phyloP scores from a whole-genome alignment of 2,113 vertebrate genomes.

The Ctenomys sociabilis region DNA sequence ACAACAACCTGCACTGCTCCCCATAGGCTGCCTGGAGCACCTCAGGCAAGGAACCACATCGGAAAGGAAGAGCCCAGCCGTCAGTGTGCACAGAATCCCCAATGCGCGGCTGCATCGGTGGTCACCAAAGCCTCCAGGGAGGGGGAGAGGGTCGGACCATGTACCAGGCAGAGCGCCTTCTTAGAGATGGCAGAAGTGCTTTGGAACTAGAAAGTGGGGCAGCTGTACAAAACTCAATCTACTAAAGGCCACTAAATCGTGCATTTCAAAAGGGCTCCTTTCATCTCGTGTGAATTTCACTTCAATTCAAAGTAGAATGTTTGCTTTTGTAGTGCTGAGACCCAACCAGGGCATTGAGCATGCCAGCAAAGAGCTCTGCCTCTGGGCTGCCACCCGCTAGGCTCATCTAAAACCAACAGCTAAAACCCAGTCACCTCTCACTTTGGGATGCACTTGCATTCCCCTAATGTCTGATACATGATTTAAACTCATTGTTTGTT shows the following conservation, averaged over 20 bases:
- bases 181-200: not conserved
- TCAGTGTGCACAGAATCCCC: not conserved
- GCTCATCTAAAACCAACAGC: not conserved
- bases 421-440: not conserved
- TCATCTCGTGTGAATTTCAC: not conserved
- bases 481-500: not conserved
- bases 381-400: not conserved
- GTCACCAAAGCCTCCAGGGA: no score
- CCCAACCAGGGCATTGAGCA: not conserved
- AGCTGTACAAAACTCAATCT: accelerated
- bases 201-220: not conserved
- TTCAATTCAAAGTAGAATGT: not conserved
- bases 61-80: not conserved
- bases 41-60: not conserved
- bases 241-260: not conserved
- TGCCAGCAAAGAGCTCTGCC: not conserved
- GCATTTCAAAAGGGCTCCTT: not conserved
- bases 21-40: not conserved
- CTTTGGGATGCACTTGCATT: not conserved
- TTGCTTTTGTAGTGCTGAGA: not conserved
- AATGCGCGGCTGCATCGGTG: not conserved
- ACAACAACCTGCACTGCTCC: not conserved
- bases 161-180: not conserved
- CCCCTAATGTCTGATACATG: not conserved
- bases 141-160: accelerated